These are phyloP conservation scores for Pipistrellus nathusii DNA, from an alignment of 2,797 vertebrate genomes.

Conservation along the genomic window DNA sequence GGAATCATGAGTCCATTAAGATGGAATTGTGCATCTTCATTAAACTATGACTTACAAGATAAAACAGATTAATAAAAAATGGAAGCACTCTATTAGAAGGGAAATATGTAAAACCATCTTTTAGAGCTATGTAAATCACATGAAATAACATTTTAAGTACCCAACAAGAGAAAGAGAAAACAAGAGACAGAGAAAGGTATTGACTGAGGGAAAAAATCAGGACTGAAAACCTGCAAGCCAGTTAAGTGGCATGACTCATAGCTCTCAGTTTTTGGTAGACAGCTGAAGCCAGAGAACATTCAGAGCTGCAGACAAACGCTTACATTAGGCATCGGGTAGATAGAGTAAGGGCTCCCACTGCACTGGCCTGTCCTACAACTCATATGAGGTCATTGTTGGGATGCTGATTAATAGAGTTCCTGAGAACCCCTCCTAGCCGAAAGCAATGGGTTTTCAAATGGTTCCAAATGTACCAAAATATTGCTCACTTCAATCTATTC, in stretches of 20 bases:
- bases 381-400: neutral
- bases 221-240: slow-evolving; percentile 73
- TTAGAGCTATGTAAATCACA: neutral
- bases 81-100: slow-evolving; percentile 21
- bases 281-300: slow-evolving; percentile 79
- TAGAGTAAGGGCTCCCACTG: neutral
- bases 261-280: slow-evolving; percentile 77
- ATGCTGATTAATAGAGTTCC: neutral
- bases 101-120: slow-evolving; percentile 41
- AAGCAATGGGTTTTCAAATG: neutral
- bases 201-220: slow-evolving; percentile 30
- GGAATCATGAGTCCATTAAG: slow-evolving; percentile 37
- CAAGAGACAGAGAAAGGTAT: slow-evolving; percentile 76
- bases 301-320: slow-evolving; percentile 43
- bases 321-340: neutral
- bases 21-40: slow-evolving; percentile 39
- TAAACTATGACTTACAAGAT: slow-evolving; percentile 52
- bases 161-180: slow-evolving; percentile 65
- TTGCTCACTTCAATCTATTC: neutral
- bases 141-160: neutral
- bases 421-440: neutral
- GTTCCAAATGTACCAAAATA: neutral
- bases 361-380: neutral
- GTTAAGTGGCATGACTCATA: slow-evolving; percentile 79
- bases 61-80: slow-evolving; percentile 63